phyloP scores from a whole-genome alignment of 2,888 invertebrate species.

The Polyploca ridens region DNA sequence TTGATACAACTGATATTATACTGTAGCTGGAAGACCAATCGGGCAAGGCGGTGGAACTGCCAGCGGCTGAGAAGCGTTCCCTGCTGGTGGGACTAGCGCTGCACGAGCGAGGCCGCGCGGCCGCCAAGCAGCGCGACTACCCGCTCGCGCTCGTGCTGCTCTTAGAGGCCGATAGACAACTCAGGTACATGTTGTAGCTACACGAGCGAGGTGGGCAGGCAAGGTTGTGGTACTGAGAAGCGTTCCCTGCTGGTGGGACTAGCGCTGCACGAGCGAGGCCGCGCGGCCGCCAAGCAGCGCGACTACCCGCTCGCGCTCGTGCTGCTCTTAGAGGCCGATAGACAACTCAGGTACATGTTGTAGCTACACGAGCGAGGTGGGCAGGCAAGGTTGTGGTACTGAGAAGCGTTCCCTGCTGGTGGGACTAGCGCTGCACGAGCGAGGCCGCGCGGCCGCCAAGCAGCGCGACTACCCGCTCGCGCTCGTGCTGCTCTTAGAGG shows the following conservation, averaged over 20 bases:
- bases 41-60: constrained; percentile 89
- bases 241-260: constrained; percentile 90
- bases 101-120: constrained; percentile 91
- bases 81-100: constrained; percentile 91
- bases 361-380: constrained; percentile 88
- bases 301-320: constrained; percentile 89
- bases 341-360: constrained; percentile 84
- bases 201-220: constrained; percentile 89
- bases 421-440: constrained; percentile 92
- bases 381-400: constrained; percentile 89
- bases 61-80: constrained; percentile 87
- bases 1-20: too few species aligned
- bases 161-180: constrained; percentile 90
- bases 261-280: constrained; percentile 92
- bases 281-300: constrained; percentile 86
- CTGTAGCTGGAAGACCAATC: constrained; percentile 90
- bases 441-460: constrained; percentile 88
- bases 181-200: constrained; percentile 84
- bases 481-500: constrained; percentile 90
- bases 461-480: constrained; percentile 88
- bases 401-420: constrained; percentile 89
- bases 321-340: constrained; percentile 91
- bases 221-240: constrained; percentile 89
- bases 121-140: constrained; percentile 87
- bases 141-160: constrained; percentile 89